Percentiles rank a stretch among this genome's conserved stretches.
These are phyloP conservation scores for Amphibalanus amphitrite DNA, from an alignment of 1,140 invertebrate species.

Conservation along the genomic window DNA sequence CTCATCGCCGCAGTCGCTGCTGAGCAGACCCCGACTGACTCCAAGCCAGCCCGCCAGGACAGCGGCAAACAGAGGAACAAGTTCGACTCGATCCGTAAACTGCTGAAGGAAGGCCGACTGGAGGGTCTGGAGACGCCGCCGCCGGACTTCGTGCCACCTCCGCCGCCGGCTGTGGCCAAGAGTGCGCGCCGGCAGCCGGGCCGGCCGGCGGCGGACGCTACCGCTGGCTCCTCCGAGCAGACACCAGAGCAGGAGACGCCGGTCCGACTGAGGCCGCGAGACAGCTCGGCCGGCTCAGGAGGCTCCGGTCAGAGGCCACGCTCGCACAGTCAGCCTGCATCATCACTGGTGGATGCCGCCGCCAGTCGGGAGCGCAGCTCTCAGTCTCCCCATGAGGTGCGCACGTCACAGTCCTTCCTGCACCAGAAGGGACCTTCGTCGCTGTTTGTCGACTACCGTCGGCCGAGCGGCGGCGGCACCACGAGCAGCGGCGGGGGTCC, in stretches of 20 bases:
- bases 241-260: neutral
- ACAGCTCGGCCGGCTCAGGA: neutral
- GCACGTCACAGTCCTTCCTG: neutral
- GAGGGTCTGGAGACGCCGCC: constrained; percentile 35
- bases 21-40: neutral
- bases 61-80: constrained; percentile 36
- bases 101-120: constrained; percentile 46
- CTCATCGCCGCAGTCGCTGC: neutral
- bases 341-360: neutral
- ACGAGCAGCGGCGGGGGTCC: too few relatives aligned
- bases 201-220: neutral
- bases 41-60: constrained; percentile 23
- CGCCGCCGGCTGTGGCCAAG: constrained; percentile 30
- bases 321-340: neutral
- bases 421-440: neutral
- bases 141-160: constrained; percentile 30
- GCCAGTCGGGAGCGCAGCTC: neutral
- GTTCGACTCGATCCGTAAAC: constrained; percentile 56
- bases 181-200: neutral
- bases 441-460: neutral
- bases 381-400: neutral
- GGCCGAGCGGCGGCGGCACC: too few relatives aligned
- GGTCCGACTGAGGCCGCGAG: neutral
- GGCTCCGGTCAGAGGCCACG: neutral
- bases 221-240: neutral